phyloP scores from a whole-genome alignment of 2,888 invertebrate species.

The Tenthredo distinguenda region DNA sequence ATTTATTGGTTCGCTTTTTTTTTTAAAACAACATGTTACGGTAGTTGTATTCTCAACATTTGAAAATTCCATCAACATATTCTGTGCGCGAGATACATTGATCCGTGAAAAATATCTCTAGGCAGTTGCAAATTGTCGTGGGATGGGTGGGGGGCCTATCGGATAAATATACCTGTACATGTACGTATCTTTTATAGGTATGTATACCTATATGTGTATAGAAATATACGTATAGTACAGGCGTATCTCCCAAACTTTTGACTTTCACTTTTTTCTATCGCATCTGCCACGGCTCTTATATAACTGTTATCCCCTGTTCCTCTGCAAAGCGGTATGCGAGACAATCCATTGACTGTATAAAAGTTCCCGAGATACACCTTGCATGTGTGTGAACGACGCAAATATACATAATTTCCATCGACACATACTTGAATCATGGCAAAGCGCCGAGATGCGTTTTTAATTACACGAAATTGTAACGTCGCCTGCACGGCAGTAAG shows the following conservation, averaged over 20 bases:
- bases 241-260: background rate
- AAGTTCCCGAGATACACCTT: background rate
- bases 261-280: background rate
- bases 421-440: background rate
- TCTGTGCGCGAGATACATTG: too few species aligned
- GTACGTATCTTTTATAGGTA: too few species aligned
- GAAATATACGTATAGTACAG: background rate
- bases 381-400: background rate
- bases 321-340: background rate
- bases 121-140: too few species aligned
- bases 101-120: too few species aligned
- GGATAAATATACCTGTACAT: background rate
- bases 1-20: background rate
- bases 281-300: background rate
- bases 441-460: background rate
- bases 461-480: background rate
- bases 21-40: background rate
- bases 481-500: constrained; percentile 5
- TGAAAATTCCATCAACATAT: too few species aligned
- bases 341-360: background rate
- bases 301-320: background rate
- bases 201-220: too few species aligned
- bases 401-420: background rate
- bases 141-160: background rate
- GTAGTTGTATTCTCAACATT: background rate